Conservation (phyloP, 2,113 vertebrate species). For the Vicugna pacos region DNA sequence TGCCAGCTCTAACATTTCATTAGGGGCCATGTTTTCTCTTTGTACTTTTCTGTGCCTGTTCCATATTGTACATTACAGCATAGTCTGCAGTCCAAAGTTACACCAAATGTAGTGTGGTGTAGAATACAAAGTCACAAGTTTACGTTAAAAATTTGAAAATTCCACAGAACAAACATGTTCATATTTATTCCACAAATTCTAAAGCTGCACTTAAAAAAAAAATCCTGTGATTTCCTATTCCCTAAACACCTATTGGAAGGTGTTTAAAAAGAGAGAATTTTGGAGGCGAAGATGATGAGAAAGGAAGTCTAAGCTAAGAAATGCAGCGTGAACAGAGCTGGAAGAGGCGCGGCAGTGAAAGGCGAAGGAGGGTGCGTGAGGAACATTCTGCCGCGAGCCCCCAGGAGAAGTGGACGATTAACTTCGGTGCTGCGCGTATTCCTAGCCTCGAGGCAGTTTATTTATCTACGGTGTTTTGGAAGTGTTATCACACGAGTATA, state of each 20-base stretch:
- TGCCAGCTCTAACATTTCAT: not conserved
- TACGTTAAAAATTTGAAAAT: not conserved
- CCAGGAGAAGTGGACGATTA: not conserved
- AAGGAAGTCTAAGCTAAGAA: not conserved
- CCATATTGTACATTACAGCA: not conserved
- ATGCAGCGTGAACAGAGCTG: not conserved
- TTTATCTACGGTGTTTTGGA: conserved; percentile 34
- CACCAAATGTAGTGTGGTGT: too few species aligned
- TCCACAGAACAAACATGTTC: not conserved
- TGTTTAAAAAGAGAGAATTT: not conserved
- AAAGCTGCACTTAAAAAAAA: not conserved
- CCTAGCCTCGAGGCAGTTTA: not conserved
- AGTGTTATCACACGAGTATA: accelerated
- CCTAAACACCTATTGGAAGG: not conserved
- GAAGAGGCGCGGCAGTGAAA: not conserved
- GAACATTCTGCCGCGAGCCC: not conserved
- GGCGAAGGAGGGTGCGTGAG: not conserved
- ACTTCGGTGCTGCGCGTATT: accelerated
- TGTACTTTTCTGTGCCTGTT: not conserved
- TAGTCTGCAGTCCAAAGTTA: too few species aligned
- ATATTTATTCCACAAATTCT: not conserved
- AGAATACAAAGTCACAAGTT: not conserved
- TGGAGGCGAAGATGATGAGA: not conserved
- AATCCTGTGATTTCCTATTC: not conserved
- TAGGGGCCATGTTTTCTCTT: not conserved